Evolutionary conservation across 2,888 invertebrate genomes (phyloP).

Genomic region (Athripsodes cinereus): DNA sequence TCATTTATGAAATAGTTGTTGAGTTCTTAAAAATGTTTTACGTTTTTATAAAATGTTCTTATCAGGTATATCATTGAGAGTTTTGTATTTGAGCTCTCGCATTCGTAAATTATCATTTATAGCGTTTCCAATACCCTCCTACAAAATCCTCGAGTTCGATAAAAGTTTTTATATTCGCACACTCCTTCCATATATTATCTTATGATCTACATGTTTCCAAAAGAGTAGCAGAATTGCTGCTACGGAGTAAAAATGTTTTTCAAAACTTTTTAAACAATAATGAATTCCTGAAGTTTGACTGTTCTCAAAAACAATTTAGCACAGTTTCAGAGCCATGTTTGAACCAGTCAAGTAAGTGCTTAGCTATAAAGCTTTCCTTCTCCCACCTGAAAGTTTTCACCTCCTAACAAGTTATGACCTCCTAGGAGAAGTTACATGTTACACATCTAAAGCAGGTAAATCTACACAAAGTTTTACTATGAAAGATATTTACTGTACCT

Average conservation of each 20-base stretch:
- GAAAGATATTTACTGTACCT: no score
- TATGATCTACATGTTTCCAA: conserved; percentile 1
- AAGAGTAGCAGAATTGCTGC: not conserved
- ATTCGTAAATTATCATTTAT: no score
- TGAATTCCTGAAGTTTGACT: conserved; percentile 3
- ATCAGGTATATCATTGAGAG: no score
- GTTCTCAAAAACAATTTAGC: conserved; percentile 6
- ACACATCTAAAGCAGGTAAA: not conserved
- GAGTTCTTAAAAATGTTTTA: no score
- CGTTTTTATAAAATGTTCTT: no score
- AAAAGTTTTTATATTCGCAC: not conserved
- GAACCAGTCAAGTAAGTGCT: conserved; percentile 3
- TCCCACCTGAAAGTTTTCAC: conserved; percentile 1
- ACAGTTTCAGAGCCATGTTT: not conserved
- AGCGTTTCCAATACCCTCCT: not conserved
- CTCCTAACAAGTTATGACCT: conserved; percentile 1
- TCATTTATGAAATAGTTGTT: no score
- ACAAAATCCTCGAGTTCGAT: not conserved
- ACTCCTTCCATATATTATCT: not conserved
- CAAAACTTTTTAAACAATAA: conserved; percentile 1
- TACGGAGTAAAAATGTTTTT: not conserved
- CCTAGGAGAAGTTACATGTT: not conserved
- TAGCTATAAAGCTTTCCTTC: not conserved
- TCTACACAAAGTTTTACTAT: not conserved
- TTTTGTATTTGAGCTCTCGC: no score